A percentile compares a stretch with the other conserved stretches of the same genome.
Conservation (phyloP, 2,113 vertebrate species). For the Ptilonorhynchus violaceus region DNA sequence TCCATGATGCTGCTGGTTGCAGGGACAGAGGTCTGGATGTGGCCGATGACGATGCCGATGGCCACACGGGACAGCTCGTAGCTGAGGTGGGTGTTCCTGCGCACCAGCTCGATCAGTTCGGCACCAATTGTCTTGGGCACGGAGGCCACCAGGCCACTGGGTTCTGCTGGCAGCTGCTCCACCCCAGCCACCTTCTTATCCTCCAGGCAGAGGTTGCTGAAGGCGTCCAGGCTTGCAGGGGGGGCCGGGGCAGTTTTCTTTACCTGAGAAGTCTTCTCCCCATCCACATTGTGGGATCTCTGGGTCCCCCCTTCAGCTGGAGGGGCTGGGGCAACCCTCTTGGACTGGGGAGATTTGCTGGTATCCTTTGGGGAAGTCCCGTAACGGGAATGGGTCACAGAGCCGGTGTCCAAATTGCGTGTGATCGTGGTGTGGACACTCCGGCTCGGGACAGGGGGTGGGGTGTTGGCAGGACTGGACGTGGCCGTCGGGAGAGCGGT, state of each 20-base stretch:
- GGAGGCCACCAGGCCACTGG: background rate
- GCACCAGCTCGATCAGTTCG: slow-evolving; percentile 93
- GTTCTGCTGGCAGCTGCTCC: slow-evolving; percentile 61
- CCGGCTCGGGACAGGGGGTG: slow-evolving; percentile 89
- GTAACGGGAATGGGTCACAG: background rate
- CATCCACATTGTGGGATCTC: slow-evolving; percentile 21
- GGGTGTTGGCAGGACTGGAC: slow-evolving; percentile 85
- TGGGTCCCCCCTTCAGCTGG: background rate
- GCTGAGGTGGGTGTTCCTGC: slow-evolving; percentile 93
- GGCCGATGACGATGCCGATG: slow-evolving; percentile 90
- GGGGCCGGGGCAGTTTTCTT: slow-evolving; percentile 7
- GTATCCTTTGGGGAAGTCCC: slow-evolving; percentile 33
- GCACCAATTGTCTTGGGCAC: slow-evolving; percentile 88
- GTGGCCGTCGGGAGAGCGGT: slow-evolving; percentile 67
- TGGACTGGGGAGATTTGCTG: slow-evolving; percentile 59
- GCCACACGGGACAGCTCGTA: slow-evolving; percentile 94
- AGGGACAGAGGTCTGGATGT: slow-evolving; percentile 87
- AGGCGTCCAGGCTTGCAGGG: slow-evolving; percentile 50
- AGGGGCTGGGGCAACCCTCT: slow-evolving; percentile 13
- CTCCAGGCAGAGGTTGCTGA: slow-evolving; percentile 61
- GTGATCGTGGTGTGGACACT: slow-evolving; percentile 72
- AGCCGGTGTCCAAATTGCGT: slow-evolving; percentile 25
- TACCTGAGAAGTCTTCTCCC: slow-evolving; percentile 30
- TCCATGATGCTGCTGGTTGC: slow-evolving; percentile 83
- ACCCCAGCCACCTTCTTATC: slow-evolving; percentile 46